Conservation (phyloP, 2,113 vertebrate genomes). For the human (Homo sapiens) region DNA sequence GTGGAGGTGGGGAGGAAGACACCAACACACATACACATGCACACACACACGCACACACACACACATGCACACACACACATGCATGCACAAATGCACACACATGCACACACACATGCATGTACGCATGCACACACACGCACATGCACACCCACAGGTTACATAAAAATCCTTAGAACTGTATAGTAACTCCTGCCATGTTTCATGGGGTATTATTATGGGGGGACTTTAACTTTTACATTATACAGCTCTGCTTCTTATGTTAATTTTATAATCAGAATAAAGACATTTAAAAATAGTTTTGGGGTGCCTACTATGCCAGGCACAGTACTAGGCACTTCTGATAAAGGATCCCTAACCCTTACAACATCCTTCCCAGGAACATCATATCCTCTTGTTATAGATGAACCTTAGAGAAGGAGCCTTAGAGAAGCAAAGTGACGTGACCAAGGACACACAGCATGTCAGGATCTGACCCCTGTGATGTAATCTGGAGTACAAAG, state of each 20-base stretch:
- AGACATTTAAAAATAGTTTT: neutral
- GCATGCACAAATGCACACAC: neutral
- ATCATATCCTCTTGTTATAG: neutral
- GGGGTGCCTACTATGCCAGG: neutral
- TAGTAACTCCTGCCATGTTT: neutral
- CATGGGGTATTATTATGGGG: neutral
- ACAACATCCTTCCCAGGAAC: neutral
- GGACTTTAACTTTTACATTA: neutral
- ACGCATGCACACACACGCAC: too few relatives aligned
- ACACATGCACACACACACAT: neutral
- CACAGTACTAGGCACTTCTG: neutral
- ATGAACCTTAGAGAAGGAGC: neutral
- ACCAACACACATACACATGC: neutral
- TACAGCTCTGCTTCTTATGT: neutral
- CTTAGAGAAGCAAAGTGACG: neutral
- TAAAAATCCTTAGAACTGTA: neutral
- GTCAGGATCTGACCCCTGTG: neutral
- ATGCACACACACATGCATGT: too few relatives aligned
- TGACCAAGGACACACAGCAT: neutral
- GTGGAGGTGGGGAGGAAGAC: neutral
- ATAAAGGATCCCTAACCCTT: neutral
- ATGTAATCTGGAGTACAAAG: neutral
- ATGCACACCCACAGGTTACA: neutral
- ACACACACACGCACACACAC: neutral
- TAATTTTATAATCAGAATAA: constrained; percentile 7